Evolutionary conservation across 2,113 vertebrate species (phyloP), one percentile per base, ranked within the genome.

Genomic region (Oryzias javanicus): DNA sequence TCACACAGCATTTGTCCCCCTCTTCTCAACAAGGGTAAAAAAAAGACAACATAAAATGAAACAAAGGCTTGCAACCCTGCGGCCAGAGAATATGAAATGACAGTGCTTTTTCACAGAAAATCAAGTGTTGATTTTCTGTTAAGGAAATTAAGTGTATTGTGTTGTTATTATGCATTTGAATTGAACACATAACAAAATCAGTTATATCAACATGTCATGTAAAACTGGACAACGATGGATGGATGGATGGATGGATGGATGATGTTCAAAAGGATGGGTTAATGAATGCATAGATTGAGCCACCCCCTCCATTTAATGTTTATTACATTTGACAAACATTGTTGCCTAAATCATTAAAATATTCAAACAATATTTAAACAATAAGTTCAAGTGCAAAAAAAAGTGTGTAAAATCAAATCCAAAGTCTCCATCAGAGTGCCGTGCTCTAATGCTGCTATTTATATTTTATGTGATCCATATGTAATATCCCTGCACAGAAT

Each of bases 1-100:
- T 69, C 79, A 69, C 42, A 68, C 13, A 1, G 45, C 65, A 74
- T 82, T 82, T 72, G 74, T 68, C 61, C 49, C 59, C 55, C 48
- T 51, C 56, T 55, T 66, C 41, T 48, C 44, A 57, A 72, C 59
- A 74, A 82, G 67, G 70, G 70, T 82, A 70, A 55, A 58, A 2
- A 50, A 27, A 27, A 27, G 6, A 27, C 6, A 27, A 27, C 4
- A 60, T 52, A 40, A 65, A 72, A 76, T 24, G 24, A 56, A 72
- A 29, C 22, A 14, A 61, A 76, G 4, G 35, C 66, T 65, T n/a
- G 50, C 6, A 19, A 71, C 57, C 42, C 20, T 29, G 56, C 55
- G 29, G 50, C 8, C 53, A 54, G 53, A 79, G 29, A 35, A 35
- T 10, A 18, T 47, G n/a, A 47, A 17, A 19, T 2, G 10, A 18